These are phyloP conservation scores for Dermochelys coriacea DNA, from an alignment of 2,797 vertebrate genomes.

Conservation along the genomic window DNA sequence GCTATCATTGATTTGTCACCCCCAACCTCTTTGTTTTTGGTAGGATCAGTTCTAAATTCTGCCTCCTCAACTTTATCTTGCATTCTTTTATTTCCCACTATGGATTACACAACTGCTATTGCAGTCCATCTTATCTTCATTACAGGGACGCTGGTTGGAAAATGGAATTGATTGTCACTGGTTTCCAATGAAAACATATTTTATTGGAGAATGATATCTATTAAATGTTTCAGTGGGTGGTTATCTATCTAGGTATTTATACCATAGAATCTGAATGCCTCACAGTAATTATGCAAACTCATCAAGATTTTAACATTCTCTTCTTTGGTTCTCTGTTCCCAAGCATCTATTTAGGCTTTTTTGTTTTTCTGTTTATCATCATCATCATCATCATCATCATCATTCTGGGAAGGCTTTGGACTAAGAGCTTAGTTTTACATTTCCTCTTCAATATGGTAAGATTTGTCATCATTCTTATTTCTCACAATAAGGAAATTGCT, in stretches of 20 bases:
- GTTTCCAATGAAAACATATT: background rate
- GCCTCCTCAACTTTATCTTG: background rate
- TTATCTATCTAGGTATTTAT: background rate
- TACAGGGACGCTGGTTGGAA: background rate
- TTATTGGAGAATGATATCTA: background rate
- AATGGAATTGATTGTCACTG: background rate
- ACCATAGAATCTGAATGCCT: background rate
- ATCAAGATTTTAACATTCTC: constrained; percentile 14
- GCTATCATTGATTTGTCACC: background rate
- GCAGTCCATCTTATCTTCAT: background rate
- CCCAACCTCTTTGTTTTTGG: background rate
- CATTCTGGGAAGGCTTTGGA: constrained; percentile 27
- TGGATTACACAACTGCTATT: background rate
- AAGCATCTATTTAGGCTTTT: background rate
- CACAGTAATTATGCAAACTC: background rate
- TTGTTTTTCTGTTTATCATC: constrained; percentile 8
- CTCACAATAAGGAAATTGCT: background rate
- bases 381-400: constrained; percentile 6
- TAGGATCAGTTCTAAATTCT: background rate
- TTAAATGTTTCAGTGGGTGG: background rate
- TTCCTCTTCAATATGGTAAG: constrained; percentile 1
- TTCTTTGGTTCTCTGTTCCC: constrained; percentile 7
- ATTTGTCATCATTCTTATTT: constrained; percentile 3
- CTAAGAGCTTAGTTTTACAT: constrained; percentile 28
- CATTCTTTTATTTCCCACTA: background rate